Percentiles rank a stretch among this genome's conserved stretches.
These are phyloP conservation scores for Hydrotaea cyrtoneurina DNA, from an alignment of 2,888 invertebrate species.

Conservation along the genomic window DNA sequence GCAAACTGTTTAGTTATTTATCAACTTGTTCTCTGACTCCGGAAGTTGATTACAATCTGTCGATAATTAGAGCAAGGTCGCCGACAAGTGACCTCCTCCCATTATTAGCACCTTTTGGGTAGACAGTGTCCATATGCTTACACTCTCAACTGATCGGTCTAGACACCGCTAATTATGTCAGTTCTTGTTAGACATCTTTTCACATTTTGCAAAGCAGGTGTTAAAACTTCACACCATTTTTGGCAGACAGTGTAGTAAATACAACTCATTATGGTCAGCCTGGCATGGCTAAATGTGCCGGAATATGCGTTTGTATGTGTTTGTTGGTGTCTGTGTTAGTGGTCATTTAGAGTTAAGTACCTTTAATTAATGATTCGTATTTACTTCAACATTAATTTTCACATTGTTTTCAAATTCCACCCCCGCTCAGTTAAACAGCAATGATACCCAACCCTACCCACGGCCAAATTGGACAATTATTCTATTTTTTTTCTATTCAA, in stretches of 20 bases:
- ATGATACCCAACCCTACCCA: not conserved
- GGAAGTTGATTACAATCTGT: not conserved
- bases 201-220: slow-evolving; percentile 23
- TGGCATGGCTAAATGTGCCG: not conserved
- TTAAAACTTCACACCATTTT: slow-evolving; percentile 36
- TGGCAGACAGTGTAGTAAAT: slow-evolving; percentile 17
- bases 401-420: slow-evolving; percentile 48
- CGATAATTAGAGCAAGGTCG: not conserved
- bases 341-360: slow-evolving; percentile 62
- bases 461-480: slow-evolving; percentile 27
- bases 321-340: slow-evolving; percentile 42
- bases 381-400: slow-evolving; percentile 64
- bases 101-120: slow-evolving; percentile 23
- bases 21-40: not conserved
- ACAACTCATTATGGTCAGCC: too few species aligned
- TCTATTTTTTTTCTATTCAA: not conserved
- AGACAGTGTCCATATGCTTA: not conserved
- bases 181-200: slow-evolving; percentile 6
- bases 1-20: too few species aligned
- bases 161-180: not conserved
- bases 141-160: slow-evolving; percentile 7
- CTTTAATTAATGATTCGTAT: slow-evolving; percentile 64
- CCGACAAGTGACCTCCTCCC: slow-evolving; percentile 7
- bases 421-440: slow-evolving; percentile 38
- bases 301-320: slow-evolving; percentile 19